Evolutionary conservation across 2,113 vertebrate species (phyloP).

Genomic region (Sylvietta virens): DNA sequence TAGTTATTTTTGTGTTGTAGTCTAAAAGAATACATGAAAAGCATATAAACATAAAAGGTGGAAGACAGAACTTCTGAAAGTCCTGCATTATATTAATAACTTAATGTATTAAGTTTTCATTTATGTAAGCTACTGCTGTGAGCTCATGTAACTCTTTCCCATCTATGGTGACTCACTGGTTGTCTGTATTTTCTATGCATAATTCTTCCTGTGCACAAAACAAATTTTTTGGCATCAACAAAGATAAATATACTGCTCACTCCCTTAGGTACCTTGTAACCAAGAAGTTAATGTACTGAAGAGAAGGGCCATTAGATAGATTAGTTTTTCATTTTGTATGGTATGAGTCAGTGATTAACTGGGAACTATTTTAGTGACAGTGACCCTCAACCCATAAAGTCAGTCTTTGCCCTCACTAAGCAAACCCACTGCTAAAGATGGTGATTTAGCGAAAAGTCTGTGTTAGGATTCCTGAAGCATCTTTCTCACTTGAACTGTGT

Average conservation of each 20-base stretch:
- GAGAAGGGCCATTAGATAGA: background rate
- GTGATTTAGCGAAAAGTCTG: background rate
- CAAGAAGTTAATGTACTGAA: background rate
- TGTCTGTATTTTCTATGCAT: background rate
- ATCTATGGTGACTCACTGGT: background rate
- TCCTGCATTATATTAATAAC: background rate
- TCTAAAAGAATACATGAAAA: background rate
- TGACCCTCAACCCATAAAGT: background rate
- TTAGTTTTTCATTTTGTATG: background rate
- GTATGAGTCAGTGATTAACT: background rate
- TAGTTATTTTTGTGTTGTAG: background rate
- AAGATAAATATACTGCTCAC: background rate
- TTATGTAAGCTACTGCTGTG: background rate
- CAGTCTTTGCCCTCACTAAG: background rate
- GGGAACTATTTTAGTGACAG: background rate
- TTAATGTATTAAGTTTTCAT: background rate
- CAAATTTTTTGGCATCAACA: background rate
- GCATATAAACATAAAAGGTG: background rate
- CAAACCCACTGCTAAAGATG: background rate
- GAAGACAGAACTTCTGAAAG: background rate
- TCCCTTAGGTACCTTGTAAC: background rate
- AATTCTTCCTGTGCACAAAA: background rate
- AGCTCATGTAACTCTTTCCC: background rate
- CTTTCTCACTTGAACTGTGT: background rate
- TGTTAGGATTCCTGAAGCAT: background rate